A percentile compares a stretch with the other conserved stretches of the same genome.
These are phyloP conservation scores for Ephydatia muelleri DNA, from an alignment of 37 sponge, comb jelly and placozoan species.

Conservation along the genomic window DNA sequence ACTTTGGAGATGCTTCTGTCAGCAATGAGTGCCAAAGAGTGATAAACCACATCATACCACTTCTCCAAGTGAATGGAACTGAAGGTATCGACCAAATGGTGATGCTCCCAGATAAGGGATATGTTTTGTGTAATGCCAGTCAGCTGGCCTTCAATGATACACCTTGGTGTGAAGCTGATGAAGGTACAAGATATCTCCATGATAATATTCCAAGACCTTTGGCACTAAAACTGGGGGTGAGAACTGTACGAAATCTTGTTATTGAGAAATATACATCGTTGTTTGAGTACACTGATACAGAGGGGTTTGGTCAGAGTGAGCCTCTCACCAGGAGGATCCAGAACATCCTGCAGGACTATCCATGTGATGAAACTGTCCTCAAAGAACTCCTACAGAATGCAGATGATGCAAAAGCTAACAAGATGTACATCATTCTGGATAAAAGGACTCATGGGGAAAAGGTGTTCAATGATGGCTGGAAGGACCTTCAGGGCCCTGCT, in stretches of 20 bases:
- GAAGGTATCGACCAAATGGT: not conserved
- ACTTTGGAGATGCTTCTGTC: slow-evolving; percentile 9
- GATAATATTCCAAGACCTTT: slow-evolving; percentile 8
- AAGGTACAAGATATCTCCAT: slow-evolving; percentile 24
- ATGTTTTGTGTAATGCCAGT: slow-evolving; percentile 6
- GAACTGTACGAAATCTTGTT: slow-evolving; percentile 28
- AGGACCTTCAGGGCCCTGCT: slow-evolving; percentile 56
- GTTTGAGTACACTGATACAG: not conserved
- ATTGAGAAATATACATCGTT: slow-evolving; percentile 15
- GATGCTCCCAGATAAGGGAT: slow-evolving; percentile 27
- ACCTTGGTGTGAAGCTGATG: slow-evolving; percentile 26
- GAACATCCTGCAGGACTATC: slow-evolving; percentile 76
- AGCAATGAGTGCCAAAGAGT: slow-evolving; percentile 6
- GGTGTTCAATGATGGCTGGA: slow-evolving; percentile 21
- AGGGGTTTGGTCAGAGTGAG: slow-evolving; percentile 76
- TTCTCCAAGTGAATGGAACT: not conserved
- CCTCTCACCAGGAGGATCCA: slow-evolving; percentile 70
- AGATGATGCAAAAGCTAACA: slow-evolving; percentile 84
- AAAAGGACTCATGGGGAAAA: slow-evolving; percentile 47
- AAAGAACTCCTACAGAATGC: slow-evolving; percentile 95
- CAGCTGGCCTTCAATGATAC: slow-evolving; percentile 56
- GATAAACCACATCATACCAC: not conserved
- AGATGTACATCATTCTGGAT: slow-evolving; percentile 80
- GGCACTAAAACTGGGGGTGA: slow-evolving; percentile 41
- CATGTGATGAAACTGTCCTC: slow-evolving; percentile 61